Conservation (phyloP, 2,113 vertebrate genomes). For the Engraulis encrasicolus region DNA sequence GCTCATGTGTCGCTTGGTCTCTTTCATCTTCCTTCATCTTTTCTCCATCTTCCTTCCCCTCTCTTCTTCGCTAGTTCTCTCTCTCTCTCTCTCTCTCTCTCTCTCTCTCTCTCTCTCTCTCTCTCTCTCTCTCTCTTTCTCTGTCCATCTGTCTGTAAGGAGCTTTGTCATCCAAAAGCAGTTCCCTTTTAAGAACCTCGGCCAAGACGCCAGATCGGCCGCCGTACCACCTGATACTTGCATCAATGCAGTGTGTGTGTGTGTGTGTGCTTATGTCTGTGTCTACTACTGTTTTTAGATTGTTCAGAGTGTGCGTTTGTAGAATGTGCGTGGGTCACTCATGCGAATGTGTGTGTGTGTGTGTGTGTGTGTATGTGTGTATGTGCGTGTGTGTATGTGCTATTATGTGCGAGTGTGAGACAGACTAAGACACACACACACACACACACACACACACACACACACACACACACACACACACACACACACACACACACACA, state of each 20-base stretch:
- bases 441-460: no score
- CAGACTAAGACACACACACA: no score
- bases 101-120: slow-evolving; percentile 5
- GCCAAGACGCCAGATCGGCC: slow-evolving; percentile 30
- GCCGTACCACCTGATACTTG: slow-evolving; percentile 40
- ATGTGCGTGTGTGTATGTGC: neutral
- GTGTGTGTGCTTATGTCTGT: slow-evolving; percentile 23
- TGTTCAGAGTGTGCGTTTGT: slow-evolving; percentile 18
- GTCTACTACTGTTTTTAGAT: slow-evolving; percentile 47
- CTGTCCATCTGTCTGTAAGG: slow-evolving; percentile 13
- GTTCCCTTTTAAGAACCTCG: slow-evolving; percentile 30
- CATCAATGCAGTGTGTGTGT: slow-evolving; percentile 19
- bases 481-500: no score
- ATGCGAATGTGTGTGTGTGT: slow-evolving; percentile 8
- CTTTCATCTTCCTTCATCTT: no score
- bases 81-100: neutral
- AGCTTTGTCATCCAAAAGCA: slow-evolving; percentile 37
- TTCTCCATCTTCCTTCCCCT: neutral
- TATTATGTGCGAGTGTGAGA: no score
- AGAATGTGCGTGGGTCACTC: no score
- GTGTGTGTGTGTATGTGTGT: neutral
- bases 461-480: no score
- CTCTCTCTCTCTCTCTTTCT: neutral
- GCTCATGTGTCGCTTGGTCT: slow-evolving; percentile 32
- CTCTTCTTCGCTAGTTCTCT: neutral